Evolutionary conservation across 2,888 invertebrate genomes (phyloP), one percentile per base, ranked within the genome.

Genomic region (Monoplex corrugatus): DNA sequence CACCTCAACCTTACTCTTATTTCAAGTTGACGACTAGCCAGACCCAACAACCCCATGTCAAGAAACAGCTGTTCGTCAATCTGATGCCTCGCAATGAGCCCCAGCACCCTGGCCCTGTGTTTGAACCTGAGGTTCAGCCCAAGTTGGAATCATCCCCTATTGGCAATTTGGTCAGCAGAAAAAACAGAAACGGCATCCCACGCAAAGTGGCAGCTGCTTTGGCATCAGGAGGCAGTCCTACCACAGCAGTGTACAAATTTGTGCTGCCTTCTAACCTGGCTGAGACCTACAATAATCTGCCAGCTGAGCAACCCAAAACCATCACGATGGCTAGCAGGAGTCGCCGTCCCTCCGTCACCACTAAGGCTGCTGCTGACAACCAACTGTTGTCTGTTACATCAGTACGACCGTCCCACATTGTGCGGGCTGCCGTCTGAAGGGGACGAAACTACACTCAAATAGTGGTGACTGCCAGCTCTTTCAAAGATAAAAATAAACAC

Each of bases 1-100:
- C 50, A 35, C 44, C 85, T 23, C 85, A 50, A 40, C 85, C 85
- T 13, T 85, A 85, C 85, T 63, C 85, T 63, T n/a, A 10, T 28
- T 32, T 45, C 57, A 85, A 85, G 85, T 13, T 85, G 44, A 40
- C 85, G 19, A 32, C 57, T 19, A 45, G 50, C 40, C 63, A 85
- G 38, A 28, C 85, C 38, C 85, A 57, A 28, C 85, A 57, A 28
- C 85, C 85, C 19, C 63, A 85, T 38, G 63, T 85, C 57, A 85
- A 85, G 85, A 85, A 85, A n/a, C 57, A 32, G 8, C 38, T 85
- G 32, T 45, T 45, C 45, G 45, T 83, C 45, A 45, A 83, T 45
- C 44, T 45, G 45, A 83, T 44, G 44, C 82, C 82, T 45, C 82
- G 82, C 82, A 8, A 2, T 8, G 43, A 80, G 43, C 50, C 45